Percentiles rank a stretch among this genome's conserved stretches.
phyloP scores from a whole-genome alignment of 2,888 invertebrate genomes.

The Dolichomitus sp. region DNA sequence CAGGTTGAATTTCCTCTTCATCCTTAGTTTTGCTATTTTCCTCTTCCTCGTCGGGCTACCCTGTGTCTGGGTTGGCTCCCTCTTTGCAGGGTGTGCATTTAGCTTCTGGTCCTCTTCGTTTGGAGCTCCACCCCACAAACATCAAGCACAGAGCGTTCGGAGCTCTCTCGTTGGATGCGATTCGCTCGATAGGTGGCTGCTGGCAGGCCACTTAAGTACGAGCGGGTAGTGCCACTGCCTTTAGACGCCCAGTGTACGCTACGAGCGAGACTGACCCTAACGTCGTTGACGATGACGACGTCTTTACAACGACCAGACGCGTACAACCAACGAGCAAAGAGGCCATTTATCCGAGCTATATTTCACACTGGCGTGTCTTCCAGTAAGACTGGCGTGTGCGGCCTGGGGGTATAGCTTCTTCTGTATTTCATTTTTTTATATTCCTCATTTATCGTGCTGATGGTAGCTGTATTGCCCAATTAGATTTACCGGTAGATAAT shows the following conservation, averaged over 20 bases:
- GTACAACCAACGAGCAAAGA: constrained; percentile 52
- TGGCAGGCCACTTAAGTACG: constrained; percentile 22
- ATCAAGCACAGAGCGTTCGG: constrained; percentile 13
- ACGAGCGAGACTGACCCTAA: not conserved
- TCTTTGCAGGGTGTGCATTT: not conserved
- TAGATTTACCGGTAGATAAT: no score
- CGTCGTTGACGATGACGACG: constrained; percentile 22
- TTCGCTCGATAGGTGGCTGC: constrained; percentile 12
- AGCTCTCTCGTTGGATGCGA: not conserved
- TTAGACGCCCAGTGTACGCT: not conserved
- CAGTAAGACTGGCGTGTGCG: not conserved
- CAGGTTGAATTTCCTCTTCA: constrained; percentile 5
- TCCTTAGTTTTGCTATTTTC: constrained; percentile 2
- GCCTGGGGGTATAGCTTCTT: not conserved
- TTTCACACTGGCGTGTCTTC: constrained; percentile 40
- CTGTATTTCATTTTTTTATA: not conserved
- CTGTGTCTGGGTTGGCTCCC: no score
- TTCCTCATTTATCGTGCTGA: no score
- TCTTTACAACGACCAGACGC: constrained; percentile 35
- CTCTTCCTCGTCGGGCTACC: not conserved
- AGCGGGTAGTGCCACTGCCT: not conserved
- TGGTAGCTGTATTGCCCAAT: no score
- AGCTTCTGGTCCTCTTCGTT: not conserved
- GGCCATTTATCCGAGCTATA: constrained; percentile 40
- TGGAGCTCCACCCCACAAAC: not conserved